Evolutionary conservation across 2,113 vertebrate species (phyloP), one percentile per base, ranked within the genome.

Genomic region (Sturnus vulgaris): DNA sequence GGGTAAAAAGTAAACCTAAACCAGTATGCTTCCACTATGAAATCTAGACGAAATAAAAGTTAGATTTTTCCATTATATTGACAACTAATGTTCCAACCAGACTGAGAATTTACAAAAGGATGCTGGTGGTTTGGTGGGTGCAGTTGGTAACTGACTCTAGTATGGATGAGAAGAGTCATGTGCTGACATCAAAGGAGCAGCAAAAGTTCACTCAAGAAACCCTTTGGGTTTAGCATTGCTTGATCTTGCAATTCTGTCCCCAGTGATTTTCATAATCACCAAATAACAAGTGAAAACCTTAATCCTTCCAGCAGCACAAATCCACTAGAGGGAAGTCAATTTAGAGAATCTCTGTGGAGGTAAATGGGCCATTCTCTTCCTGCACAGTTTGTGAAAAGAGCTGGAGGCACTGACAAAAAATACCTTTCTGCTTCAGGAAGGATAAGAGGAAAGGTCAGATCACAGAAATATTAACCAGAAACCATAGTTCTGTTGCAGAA

Each of bases 231-330:
- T 89, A 84, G 56, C 59, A 65, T 12, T 87, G 15, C 39, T 77
- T 71, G 42, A 92, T 90, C 82, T 82, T 61, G 49, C 37, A 90
- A 20, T 90, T 63, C 59, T 88, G 31, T 90, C 59, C 68, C 18
- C 28, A 65, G 1, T 57, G 60, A 82, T 86, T 86, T 86, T 73
- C 84, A 82, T 72, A 83, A 90, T 80, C 63, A 88, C 33, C 27
- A 80, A 69, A 69, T 21, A 80, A 15, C 20, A 60, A 92, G 46
- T 10, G 31, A 80, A 93, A 92, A 83, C 30, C 42, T 92, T 95
- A 82, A 94, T 94, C 79, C 75, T 90, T 90, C 56, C 46, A 82
- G 50, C 53, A 88, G 44, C 46, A 84, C 27, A 86, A 90, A 92
- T 66, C 79, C 59, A 53, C 79, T 39, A 35, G 50, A 81, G 63